Conservation (phyloP, 1,140 invertebrate genomes). For the Vanessa atalanta region DNA sequence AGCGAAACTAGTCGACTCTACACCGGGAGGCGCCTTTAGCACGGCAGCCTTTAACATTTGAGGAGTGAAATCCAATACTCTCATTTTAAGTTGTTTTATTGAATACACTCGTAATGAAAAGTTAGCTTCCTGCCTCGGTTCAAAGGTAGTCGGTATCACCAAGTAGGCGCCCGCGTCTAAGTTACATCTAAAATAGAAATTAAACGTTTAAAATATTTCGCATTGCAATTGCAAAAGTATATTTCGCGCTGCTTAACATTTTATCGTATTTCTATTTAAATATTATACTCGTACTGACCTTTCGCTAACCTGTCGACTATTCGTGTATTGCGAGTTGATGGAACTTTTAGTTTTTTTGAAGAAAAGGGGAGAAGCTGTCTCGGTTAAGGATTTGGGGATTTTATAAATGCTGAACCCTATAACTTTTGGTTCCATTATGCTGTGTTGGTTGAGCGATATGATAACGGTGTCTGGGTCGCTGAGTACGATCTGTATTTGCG, state of each 20-base stretch:
- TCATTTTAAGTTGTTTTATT: constrained; percentile 90
- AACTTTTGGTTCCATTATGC: constrained; percentile 95
- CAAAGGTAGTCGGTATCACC: constrained; percentile 94
- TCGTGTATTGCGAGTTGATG: constrained; percentile 95
- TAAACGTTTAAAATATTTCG: background rate
- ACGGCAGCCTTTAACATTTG: constrained; percentile 87
- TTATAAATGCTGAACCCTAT: constrained; percentile 96
- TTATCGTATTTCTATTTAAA: background rate
- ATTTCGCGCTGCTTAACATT: background rate
- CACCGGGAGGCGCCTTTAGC: constrained; percentile 85
- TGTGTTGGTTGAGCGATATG: constrained; percentile 94
- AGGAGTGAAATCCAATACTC: constrained; percentile 89
- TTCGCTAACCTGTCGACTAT: constrained; percentile 92
- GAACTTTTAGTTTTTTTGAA: constrained; percentile 94
- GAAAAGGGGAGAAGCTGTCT: constrained; percentile 86
- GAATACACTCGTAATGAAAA: constrained; percentile 93
- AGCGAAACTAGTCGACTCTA: constrained; percentile 87
- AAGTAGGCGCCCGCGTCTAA: constrained; percentile 92
- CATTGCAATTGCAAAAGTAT: background rate
- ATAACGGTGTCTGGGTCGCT: constrained; percentile 91
- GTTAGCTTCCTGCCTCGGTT: constrained; percentile 93
- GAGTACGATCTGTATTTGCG: constrained; percentile 90
- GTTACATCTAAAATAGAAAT: constrained; percentile 83
- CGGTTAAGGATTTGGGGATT: constrained; percentile 79
- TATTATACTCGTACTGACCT: constrained; percentile 43